Evolutionary conservation across 2,113 vertebrate species (phyloP), one percentile per base, ranked within the genome.

Genomic region (Chunga burmeisteri): DNA sequence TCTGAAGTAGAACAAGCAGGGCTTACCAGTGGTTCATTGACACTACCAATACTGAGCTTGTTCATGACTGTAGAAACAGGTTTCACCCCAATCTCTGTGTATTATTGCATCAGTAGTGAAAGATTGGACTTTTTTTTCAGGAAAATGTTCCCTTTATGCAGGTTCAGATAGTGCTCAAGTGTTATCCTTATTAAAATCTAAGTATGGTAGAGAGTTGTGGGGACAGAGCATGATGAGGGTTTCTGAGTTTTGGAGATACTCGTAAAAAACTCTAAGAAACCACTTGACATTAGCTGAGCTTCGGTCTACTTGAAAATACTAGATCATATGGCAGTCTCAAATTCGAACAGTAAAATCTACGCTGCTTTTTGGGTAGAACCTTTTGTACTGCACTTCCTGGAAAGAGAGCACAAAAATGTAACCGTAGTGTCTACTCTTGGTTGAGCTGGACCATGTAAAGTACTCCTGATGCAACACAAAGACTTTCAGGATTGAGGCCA

Each of bases 391-490:
- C 9, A 30, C 14, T 55, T 67, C 25, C 18, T 79, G 21, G 30
- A 81, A 83, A 68, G 18, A 61, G 0, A 16, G 30, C 8, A 16
- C 6, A 78, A 86, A 95, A 89, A 72, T 11, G 1, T 49, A 84
- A 56, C 13, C 0, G 0, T 19, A 58, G 4, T 61, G 15, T 42
- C 21, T 91, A 19, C 7, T 59, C 5, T 61, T 59, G 36, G 7
- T 79, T 75, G 62, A 79, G 13, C 3, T 68, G 27, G 23, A 75
- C 25, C 21, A 53, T 0, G 0, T 68, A 72, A 77, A 82, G 2
- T 26, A 32, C n/a, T 52, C 36, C 30, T 68, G 40, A 53, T 77
- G 34, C 4, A 2, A 13, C 23, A 65, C 11, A 68, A 91, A 81
- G 9, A 29, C 26, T 91, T 75, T 34, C 29, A 81, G 81, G n/a